phyloP scores from a whole-genome alignment of 1,140 invertebrate species.

The Nephotettix cincticeps region DNA sequence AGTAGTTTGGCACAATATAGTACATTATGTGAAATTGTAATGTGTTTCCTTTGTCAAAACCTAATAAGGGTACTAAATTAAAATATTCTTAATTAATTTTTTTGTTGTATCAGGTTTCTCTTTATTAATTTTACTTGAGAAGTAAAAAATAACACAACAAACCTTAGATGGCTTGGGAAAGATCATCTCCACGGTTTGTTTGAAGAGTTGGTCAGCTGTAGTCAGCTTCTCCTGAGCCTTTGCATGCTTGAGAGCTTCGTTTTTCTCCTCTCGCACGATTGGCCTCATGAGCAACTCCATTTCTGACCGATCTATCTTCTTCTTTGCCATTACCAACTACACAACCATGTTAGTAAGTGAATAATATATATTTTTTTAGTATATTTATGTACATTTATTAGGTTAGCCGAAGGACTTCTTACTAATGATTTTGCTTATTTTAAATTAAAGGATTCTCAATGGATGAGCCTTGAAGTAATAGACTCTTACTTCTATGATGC shows the following conservation, averaged over 20 bases:
- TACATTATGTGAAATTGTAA: no score
- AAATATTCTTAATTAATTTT: no score
- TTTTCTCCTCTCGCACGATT: conserved; percentile 21
- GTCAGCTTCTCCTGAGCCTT: conserved; percentile 27
- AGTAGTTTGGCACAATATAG: no score
- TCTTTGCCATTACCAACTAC: conserved; percentile 26
- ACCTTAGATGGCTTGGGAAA: conserved; percentile 27
- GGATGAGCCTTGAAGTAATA: no score
- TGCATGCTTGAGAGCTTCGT: conserved; percentile 24
- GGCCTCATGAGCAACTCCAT: conserved; percentile 29
- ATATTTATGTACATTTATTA: not conserved
- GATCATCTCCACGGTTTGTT: conserved; percentile 21
- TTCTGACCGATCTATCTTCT: conserved; percentile 28
- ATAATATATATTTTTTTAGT: not conserved
- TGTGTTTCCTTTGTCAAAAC: not conserved
- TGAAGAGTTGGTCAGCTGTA: conserved; percentile 27
- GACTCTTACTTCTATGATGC: no score
- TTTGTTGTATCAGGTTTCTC: no score
- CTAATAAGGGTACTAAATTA: not conserved
- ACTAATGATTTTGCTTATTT: no score
- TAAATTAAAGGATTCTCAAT: no score
- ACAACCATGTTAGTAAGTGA: no score
- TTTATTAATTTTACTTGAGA: no score
- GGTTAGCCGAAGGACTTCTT: no score
- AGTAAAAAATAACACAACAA: no score